phyloP scores from a whole-genome alignment of 1,140 invertebrate species.

The Saccostrea echinata region DNA sequence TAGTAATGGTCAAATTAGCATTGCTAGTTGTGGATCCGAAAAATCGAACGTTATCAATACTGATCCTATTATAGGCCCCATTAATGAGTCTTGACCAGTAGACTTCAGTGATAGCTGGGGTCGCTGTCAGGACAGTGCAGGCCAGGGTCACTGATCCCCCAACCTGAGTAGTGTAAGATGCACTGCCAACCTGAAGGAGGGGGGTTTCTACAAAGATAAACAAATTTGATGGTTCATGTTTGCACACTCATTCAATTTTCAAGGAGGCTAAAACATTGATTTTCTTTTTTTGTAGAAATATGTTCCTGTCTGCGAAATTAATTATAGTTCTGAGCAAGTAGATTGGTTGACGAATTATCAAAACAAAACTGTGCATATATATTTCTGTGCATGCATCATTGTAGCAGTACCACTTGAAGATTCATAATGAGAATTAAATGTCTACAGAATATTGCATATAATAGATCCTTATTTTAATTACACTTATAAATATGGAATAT shows the following conservation, averaged over 20 bases:
- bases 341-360: too few species aligned
- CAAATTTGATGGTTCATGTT: background rate
- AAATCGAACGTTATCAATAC: constrained; percentile 20
- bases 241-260: background rate
- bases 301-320: too few species aligned
- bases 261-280: too few species aligned
- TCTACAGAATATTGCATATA: too few species aligned
- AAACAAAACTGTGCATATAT: too few species aligned
- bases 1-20: constrained; percentile 28
- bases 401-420: too few species aligned
- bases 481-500: too few species aligned
- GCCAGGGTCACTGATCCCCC: constrained; percentile 39
- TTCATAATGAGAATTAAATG: too few species aligned
- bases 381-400: too few species aligned
- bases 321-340: too few species aligned
- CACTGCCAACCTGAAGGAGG: constrained; percentile 5
- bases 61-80: background rate
- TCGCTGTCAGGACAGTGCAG: constrained; percentile 32
- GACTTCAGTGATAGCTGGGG: constrained; percentile 1
- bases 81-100: constrained; percentile 30
- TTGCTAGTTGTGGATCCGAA: background rate
- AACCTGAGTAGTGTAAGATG: background rate
- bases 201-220: constrained; percentile 44
- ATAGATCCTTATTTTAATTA: too few species aligned
- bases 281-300: too few species aligned